These are phyloP conservation scores for Scolanthus callimorphus DNA, from an alignment of 92 coral and sea anemone species.

Conservation along the genomic window DNA sequence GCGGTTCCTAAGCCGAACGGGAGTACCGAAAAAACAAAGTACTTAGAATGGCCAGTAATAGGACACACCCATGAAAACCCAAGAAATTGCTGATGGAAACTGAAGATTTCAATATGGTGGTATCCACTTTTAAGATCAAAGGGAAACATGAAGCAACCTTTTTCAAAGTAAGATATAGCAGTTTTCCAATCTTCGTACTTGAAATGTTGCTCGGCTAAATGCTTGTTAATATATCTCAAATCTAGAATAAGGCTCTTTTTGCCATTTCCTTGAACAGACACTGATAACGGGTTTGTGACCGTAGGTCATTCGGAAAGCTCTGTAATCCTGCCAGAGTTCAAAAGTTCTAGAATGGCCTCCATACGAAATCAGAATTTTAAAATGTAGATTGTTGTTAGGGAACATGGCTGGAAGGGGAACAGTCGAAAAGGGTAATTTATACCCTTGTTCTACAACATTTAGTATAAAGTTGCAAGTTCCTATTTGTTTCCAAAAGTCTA, in stretches of 20 bases:
- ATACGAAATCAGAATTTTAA: too few relatives aligned
- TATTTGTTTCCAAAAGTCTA: conserved; percentile 29
- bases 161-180: conserved; percentile 40
- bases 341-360: conserved; percentile 27
- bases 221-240: conserved; percentile 42
- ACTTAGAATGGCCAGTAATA: neutral
- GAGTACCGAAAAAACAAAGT: neutral
- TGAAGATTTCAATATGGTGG: conserved; percentile 51
- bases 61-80: conserved; percentile 35
- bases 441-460: conserved; percentile 39
- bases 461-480: conserved; percentile 44
- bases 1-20: neutral
- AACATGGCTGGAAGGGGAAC: conserved; percentile 21
- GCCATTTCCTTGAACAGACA: conserved; percentile 48
- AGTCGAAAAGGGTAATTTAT: conserved; percentile 31
- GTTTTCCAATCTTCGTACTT: conserved; percentile 71
- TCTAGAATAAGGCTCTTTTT: conserved; percentile 68
- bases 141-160: conserved; percentile 23
- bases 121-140: conserved; percentile 61
- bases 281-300: conserved; percentile 57
- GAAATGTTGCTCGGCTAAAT: conserved; percentile 29
- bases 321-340: conserved; percentile 15
- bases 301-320: conserved; percentile 12
- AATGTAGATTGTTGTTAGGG: conserved; percentile 40
- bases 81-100: conserved; percentile 22